Percentiles rank a stretch among this genome's conserved stretches.
These are phyloP conservation scores for Embidobia sp. DNA, from an alignment of 2,888 invertebrate species.

Conservation along the genomic window DNA sequence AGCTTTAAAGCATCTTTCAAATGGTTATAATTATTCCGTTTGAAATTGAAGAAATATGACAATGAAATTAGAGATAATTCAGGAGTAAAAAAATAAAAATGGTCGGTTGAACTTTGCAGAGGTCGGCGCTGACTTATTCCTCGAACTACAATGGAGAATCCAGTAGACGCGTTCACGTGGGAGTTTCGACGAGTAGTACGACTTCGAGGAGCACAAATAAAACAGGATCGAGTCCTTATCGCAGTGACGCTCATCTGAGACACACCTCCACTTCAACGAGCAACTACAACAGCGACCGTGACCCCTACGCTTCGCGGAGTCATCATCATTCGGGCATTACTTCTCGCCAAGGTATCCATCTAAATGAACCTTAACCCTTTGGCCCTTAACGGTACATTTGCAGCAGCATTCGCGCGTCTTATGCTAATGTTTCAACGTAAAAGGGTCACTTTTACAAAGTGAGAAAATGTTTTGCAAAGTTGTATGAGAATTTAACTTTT, in stretches of 20 bases:
- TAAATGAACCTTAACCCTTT: too few relatives aligned
- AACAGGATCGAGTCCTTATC: conserved; percentile 95
- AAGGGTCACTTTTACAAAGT: too few relatives aligned
- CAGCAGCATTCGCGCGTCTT: too few relatives aligned
- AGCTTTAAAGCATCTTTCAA: too few relatives aligned
- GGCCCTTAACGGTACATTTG: too few relatives aligned
- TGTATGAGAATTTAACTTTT: too few relatives aligned
- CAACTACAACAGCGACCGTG: conserved; percentile 87
- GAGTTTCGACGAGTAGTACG: conserved; percentile 96
- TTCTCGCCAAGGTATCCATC: conserved; percentile 76
- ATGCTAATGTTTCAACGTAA: too few relatives aligned
- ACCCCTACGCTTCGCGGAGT: conserved; percentile 78
- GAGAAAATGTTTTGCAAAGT: too few relatives aligned
- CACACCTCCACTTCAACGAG: conserved; percentile 93
- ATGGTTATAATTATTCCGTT: too few relatives aligned
- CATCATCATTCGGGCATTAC: conserved; percentile 74
- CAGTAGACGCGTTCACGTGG: conserved; percentile 87
- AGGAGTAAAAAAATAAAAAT: background rate
- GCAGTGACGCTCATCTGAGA: conserved; percentile 91
- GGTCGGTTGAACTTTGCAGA: conserved; percentile 77
- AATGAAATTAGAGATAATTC: background rate
- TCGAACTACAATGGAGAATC: conserved; percentile 90
- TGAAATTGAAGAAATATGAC: background rate
- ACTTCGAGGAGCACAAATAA: conserved; percentile 97
- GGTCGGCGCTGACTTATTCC: conserved; percentile 92